Evolutionary conservation across 2,797 vertebrate genomes (phyloP).

Genomic region (Martes flavigula): DNA sequence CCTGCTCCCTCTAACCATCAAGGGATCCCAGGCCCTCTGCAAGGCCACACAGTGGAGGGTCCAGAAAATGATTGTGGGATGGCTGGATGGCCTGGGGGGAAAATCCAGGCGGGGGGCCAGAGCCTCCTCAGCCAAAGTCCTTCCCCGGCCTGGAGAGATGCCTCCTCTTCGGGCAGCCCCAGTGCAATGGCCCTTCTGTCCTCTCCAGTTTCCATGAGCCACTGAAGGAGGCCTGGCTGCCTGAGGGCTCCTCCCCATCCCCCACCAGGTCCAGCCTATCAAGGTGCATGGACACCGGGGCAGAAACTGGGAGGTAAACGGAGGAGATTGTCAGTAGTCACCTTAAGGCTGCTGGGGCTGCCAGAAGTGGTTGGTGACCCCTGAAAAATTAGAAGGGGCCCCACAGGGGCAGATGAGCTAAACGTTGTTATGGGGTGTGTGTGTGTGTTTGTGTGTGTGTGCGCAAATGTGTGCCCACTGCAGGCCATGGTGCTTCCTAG

Average conservation of each 20-base stretch:
- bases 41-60: not conserved
- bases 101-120: not conserved
- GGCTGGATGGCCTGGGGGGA: not conserved
- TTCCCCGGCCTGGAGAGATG: not conserved
- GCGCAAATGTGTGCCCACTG: too few species aligned
- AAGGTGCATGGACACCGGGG: not conserved
- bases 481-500: not conserved
- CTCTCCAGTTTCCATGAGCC: not conserved
- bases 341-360: too few species aligned
- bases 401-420: not conserved
- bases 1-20: not conserved
- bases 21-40: not conserved
- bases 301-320: not conserved
- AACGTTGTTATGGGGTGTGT: fast-evolving
- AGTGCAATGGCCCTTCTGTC: fast-evolving
- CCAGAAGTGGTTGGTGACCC: not conserved
- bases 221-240: not conserved
- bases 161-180: not conserved
- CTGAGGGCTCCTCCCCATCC: fast-evolving
- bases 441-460: fast-evolving
- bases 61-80: not conserved
- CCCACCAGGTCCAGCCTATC: not conserved
- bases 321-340: not conserved
- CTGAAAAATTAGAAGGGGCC: not conserved
- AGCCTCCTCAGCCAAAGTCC: not conserved